phyloP scores from a whole-genome alignment of 2,888 invertebrate genomes.

The Chloroclysta siterata region DNA sequence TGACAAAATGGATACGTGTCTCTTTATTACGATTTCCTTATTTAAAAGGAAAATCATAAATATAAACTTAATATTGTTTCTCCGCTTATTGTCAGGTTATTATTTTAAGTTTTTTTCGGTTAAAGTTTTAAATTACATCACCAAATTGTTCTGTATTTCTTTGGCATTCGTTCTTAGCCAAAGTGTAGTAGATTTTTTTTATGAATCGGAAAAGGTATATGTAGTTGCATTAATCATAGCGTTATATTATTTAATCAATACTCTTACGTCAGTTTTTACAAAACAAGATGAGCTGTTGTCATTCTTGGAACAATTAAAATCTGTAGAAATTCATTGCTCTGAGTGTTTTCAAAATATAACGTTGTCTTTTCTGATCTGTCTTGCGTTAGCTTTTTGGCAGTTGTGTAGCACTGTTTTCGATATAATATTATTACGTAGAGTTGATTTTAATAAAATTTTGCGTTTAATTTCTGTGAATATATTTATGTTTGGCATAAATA shows the following conservation, averaged over 20 bases:
- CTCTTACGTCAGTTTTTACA: conserved; percentile 4
- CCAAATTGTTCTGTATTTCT: neutral
- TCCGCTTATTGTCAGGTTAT: conserved; percentile 1
- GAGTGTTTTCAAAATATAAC: neutral
- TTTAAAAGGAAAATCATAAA: neutral
- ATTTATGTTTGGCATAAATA: neutral
- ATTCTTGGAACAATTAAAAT: neutral
- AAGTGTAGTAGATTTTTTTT: too few relatives aligned
- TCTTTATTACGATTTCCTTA: neutral
- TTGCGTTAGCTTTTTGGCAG: neutral
- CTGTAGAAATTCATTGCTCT: neutral
- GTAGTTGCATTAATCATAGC: neutral
- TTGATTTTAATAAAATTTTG: too few relatives aligned
- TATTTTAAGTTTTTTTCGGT: neutral
- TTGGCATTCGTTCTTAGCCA: neutral
- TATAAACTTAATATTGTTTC: neutral
- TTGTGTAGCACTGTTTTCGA: neutral
- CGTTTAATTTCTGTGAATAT: neutral
- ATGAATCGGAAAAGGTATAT: too few relatives aligned
- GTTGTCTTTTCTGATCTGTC: neutral
- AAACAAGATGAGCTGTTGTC: neutral
- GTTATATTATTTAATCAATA: neutral
- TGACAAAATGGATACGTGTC: neutral
- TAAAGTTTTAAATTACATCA: neutral
- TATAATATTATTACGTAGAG: too few relatives aligned